A percentile compares a stretch with the other conserved stretches of the same genome.
These are phyloP conservation scores for Megaceryle torquata DNA, from an alignment of 2,113 vertebrate species.

Conservation along the genomic window DNA sequence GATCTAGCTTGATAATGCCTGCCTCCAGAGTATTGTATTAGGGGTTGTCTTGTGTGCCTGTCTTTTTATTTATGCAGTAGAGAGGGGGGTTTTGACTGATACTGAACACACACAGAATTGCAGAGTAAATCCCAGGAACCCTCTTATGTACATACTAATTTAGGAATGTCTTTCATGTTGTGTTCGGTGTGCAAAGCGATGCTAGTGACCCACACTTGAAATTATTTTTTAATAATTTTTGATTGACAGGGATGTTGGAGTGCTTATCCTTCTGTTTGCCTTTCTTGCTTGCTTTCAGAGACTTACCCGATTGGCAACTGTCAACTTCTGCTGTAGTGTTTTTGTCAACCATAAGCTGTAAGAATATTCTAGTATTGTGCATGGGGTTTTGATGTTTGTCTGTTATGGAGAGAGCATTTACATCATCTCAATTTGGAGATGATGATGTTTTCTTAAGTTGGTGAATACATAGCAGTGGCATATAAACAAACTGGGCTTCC, in stretches of 20 bases:
- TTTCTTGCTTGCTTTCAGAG: neutral
- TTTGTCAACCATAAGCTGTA: neutral
- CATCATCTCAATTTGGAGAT: neutral
- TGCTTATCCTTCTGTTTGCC: neutral
- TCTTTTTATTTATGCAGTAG: neutral
- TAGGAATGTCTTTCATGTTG: neutral
- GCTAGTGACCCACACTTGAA: neutral
- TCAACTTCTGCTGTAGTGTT: neutral
- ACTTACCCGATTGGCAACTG: neutral
- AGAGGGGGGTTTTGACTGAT: neutral
- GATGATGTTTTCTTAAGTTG: neutral
- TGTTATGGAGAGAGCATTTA: neutral
- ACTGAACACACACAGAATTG: neutral
- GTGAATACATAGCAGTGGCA: neutral
- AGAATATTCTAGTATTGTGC: neutral
- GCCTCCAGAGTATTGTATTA: neutral
- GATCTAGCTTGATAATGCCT: neutral
- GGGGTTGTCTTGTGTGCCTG: neutral
- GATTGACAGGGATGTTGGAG: neutral
- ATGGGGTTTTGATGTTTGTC: neutral
- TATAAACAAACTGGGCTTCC: neutral
- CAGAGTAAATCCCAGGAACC: neutral
- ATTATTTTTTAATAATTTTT: neutral
- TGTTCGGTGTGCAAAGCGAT: neutral
- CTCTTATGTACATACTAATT: neutral